These are phyloP conservation scores for Chiloscyllium plagiosum DNA, from an alignment of 2,113 vertebrate species.

Conservation along the genomic window DNA sequence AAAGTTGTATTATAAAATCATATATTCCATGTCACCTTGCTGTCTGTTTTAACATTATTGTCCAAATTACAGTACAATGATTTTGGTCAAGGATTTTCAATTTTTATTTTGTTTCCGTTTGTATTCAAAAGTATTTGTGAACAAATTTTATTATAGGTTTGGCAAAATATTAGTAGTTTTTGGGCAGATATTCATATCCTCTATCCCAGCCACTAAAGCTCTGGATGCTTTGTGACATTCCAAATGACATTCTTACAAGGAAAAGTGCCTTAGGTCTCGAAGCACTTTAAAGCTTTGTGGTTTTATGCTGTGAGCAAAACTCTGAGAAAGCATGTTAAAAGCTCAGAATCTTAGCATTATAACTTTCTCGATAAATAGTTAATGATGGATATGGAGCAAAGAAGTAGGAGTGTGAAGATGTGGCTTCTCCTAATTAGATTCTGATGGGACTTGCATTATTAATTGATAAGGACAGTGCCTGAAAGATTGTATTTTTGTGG, in stretches of 20 bases:
- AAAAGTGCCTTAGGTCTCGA: constrained; percentile 67
- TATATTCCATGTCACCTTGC: not conserved
- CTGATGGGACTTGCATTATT: constrained; percentile 93
- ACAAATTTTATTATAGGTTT: not conserved
- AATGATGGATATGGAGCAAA: constrained; percentile 81
- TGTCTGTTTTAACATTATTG: not conserved
- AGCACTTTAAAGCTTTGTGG: constrained; percentile 52
- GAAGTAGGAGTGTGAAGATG: constrained; percentile 79
- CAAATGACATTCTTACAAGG: constrained; percentile 66
- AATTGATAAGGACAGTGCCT: constrained; percentile 96
- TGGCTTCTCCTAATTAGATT: constrained; percentile 96
- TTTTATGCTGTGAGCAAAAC: constrained; percentile 56
- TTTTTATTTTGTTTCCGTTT: constrained; percentile 11
- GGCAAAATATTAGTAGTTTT: not conserved
- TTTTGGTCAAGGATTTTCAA: not conserved
- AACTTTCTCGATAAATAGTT: constrained; percentile 96
- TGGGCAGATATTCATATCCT: constrained; percentile 40
- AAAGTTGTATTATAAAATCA: not conserved
- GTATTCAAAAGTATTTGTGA: not conserved
- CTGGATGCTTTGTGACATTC: constrained; percentile 60
- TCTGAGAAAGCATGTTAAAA: constrained; percentile 64
- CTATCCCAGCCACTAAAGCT: constrained; percentile 60
- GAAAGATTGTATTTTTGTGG: constrained; percentile 78
- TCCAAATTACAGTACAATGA: not conserved
- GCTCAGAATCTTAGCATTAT: constrained; percentile 66